Conservation (phyloP, 35 echinoderm and acorn worm species). For the Ophioderma brevispina region DNA sequence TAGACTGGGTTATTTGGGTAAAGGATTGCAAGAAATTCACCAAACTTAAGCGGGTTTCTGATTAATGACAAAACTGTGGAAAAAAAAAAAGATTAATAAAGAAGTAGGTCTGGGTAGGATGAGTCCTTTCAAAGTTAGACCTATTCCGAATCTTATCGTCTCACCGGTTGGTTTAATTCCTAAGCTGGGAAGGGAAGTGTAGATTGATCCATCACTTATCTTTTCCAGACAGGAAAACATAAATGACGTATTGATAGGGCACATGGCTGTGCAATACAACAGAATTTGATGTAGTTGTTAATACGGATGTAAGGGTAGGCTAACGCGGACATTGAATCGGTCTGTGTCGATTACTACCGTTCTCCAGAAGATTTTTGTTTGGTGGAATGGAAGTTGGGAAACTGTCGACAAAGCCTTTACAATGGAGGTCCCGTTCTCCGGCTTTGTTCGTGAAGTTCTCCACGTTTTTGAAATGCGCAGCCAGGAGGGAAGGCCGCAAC, state of each 20-base stretch:
- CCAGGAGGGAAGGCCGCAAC: neutral
- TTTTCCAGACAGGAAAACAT: neutral
- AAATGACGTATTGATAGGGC: conserved; percentile 21
- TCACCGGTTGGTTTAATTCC: conserved; percentile 46
- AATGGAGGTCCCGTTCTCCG: conserved; percentile 12
- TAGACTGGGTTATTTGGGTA: neutral
- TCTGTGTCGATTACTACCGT: conserved; percentile 30
- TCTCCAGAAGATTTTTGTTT: conserved; percentile 20
- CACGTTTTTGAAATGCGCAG: neutral
- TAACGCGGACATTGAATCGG: conserved; percentile 44
- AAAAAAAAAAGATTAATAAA: neutral
- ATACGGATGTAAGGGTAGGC: neutral
- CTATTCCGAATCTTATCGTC: conserved; percentile 25
- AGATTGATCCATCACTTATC: conserved; percentile 42
- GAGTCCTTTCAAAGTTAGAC: conserved; percentile 17
- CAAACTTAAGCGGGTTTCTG: neutral
- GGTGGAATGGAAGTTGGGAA: conserved; percentile 11
- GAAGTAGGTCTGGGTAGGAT: conserved; percentile 33
- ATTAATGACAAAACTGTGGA: no score
- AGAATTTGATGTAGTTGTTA: conserved; percentile 21
- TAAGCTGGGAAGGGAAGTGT: neutral
- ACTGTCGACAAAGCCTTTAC: conserved; percentile 18
- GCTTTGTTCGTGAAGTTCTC: neutral
- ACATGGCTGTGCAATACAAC: neutral
- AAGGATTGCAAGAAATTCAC: neutral